Evolutionary conservation across 1,140 invertebrate genomes (phyloP).

Genomic region (Xylocopa sonorina): DNA sequence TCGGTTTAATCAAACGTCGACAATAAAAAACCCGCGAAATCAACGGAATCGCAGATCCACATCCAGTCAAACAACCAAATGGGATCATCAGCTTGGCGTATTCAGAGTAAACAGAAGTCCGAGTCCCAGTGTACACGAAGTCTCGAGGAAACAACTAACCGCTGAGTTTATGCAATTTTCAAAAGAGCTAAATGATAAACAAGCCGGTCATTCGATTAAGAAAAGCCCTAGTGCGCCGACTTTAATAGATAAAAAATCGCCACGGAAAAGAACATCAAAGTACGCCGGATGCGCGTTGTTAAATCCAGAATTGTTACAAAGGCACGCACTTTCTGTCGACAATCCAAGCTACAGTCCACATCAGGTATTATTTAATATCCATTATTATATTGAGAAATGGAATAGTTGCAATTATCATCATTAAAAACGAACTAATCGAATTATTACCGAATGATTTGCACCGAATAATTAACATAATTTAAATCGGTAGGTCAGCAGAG

Average conservation of each 20-base stretch:
- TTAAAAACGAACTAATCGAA: no score
- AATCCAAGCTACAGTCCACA: slow-evolving; percentile 81
- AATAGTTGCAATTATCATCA: no score
- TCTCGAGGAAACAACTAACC: slow-evolving; percentile 84
- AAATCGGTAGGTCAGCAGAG: slow-evolving; percentile 71
- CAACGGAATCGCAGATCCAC: slow-evolving; percentile 81
- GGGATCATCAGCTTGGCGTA: slow-evolving; percentile 85
- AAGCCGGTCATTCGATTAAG: slow-evolving; percentile 77
- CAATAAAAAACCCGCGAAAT: slow-evolving; percentile 74
- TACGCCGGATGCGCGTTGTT: slow-evolving; percentile 83
- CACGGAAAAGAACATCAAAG: slow-evolving; percentile 74
- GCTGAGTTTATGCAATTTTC: slow-evolving; percentile 88
- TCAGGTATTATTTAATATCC: no score
- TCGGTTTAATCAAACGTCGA: slow-evolving; percentile 83
- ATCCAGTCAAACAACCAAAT: slow-evolving; percentile 82
- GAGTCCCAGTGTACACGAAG: slow-evolving; percentile 76
- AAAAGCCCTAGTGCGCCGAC: slow-evolving; percentile 84
- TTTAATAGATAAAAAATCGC: slow-evolving; percentile 81
- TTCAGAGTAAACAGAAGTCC: slow-evolving; percentile 82
- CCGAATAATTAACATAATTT: not conserved
- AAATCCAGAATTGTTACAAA: slow-evolving; percentile 83
- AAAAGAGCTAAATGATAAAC: slow-evolving; percentile 83
- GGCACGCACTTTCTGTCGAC: slow-evolving; percentile 88
- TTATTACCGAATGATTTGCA: no score
- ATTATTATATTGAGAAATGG: no score